Evolutionary conservation across 2,113 vertebrate genomes (phyloP).

Genomic region (Tetrao urogallus): DNA sequence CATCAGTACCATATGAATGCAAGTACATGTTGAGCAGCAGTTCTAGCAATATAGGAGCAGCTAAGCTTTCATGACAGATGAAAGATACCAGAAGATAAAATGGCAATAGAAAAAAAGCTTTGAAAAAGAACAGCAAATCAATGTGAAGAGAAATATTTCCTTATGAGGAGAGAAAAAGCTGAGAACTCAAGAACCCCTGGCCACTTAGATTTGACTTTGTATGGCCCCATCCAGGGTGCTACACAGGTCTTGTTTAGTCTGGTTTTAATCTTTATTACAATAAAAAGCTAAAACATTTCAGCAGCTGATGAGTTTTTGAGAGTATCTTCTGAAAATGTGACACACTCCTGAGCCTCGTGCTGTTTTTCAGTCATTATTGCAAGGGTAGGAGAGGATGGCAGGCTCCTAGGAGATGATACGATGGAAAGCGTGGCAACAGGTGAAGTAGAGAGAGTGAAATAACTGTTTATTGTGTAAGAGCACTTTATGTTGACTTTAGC

Average conservation of each 20-base stretch:
- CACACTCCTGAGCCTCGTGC: background rate
- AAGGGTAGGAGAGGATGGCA: background rate
- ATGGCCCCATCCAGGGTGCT: background rate
- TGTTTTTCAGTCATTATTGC: background rate
- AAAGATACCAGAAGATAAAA: background rate
- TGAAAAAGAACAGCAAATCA: rapidly evolving
- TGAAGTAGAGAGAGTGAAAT: background rate
- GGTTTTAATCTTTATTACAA: background rate
- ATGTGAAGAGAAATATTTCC: background rate
- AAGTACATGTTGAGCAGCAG: background rate
- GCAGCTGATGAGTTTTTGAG: background rate
- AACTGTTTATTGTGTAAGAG: background rate
- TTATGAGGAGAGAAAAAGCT: background rate
- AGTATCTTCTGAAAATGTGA: background rate
- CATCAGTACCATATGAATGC: background rate
- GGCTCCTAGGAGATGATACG: rapidly evolving
- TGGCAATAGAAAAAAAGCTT: background rate
- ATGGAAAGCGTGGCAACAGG: background rate
- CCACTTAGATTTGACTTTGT: background rate
- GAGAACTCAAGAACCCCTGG: background rate
- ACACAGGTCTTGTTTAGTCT: background rate
- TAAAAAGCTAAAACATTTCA: background rate
- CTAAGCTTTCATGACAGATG: background rate
- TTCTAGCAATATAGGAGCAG: background rate
- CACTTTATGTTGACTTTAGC: background rate